A percentile compares a stretch with the other conserved stretches of the same genome.
These are phyloP conservation scores for Daphoenositta chrysoptera DNA, from an alignment of 2,113 vertebrate species.

Conservation along the genomic window DNA sequence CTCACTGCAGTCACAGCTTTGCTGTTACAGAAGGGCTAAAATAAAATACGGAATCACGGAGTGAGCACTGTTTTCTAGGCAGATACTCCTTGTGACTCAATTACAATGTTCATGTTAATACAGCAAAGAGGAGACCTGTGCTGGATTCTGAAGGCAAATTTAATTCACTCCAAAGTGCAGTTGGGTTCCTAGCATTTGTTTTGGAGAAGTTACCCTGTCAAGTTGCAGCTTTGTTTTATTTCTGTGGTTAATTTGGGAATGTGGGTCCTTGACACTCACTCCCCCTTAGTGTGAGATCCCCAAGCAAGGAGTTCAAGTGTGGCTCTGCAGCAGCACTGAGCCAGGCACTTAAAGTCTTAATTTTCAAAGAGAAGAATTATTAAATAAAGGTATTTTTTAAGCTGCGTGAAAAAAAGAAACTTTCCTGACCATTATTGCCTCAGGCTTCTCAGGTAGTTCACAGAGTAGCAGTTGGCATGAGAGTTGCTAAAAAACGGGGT, in stretches of 20 bases:
- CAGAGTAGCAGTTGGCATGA: neutral
- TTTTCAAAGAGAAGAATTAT: neutral
- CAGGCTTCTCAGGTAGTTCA: neutral
- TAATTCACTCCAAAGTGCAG: neutral
- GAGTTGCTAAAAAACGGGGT: neutral
- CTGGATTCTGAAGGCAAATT: neutral
- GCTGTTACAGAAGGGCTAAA: neutral
- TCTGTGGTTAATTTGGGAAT: neutral
- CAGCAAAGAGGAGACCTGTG: neutral
- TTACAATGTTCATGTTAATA: neutral
- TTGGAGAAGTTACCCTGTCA: neutral
- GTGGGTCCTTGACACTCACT: neutral
- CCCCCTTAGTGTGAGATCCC: neutral
- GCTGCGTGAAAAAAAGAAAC: neutral
- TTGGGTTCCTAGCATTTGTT: rapidly evolving
- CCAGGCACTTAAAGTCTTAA: neutral
- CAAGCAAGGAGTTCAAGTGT: neutral
- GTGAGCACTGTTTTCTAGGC: neutral
- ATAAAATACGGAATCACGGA: neutral
- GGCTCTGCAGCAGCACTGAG: neutral
- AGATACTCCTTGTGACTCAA: neutral
- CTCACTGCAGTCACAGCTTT: neutral
- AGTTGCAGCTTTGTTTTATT: neutral
- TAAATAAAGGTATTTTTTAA: neutral
- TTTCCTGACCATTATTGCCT: neutral